A percentile compares a stretch with the other conserved stretches of the same genome.
Evolutionary conservation across 2,113 vertebrate species (phyloP).

Genomic region (Progne subis): DNA sequence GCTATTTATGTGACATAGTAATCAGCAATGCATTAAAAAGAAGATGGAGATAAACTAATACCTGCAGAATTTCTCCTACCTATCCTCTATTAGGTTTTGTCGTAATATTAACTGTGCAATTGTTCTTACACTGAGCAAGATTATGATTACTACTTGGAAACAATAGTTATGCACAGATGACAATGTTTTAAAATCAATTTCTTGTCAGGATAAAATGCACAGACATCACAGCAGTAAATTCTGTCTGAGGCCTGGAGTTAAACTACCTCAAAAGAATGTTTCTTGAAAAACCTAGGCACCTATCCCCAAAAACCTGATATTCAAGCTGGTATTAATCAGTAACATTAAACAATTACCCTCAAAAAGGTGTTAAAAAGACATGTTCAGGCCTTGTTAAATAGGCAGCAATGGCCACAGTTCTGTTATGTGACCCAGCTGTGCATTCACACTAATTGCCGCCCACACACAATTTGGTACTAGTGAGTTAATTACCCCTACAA

Average conservation of each 20-base stretch:
- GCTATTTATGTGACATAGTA: background rate
- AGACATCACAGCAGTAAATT: background rate
- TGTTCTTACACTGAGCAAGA: background rate
- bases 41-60: background rate
- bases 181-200: background rate
- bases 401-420: background rate
- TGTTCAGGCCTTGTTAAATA: background rate
- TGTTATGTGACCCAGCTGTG: background rate
- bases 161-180: background rate
- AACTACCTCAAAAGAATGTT: background rate
- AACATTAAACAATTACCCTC: background rate
- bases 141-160: background rate
- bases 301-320: background rate
- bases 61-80: background rate
- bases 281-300: background rate
- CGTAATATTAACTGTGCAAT: background rate
- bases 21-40: background rate
- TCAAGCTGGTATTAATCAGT: background rate
- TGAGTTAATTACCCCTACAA: background rate
- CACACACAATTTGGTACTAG: background rate
- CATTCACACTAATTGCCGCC: background rate
- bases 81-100: background rate
- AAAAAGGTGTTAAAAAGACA: background rate
- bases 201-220: background rate
- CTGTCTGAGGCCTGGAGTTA: background rate